Percentiles rank a stretch among this genome's conserved stretches.
Evolutionary conservation across 2,113 vertebrate species (phyloP).

Genomic region (Callipepla californica): DNA sequence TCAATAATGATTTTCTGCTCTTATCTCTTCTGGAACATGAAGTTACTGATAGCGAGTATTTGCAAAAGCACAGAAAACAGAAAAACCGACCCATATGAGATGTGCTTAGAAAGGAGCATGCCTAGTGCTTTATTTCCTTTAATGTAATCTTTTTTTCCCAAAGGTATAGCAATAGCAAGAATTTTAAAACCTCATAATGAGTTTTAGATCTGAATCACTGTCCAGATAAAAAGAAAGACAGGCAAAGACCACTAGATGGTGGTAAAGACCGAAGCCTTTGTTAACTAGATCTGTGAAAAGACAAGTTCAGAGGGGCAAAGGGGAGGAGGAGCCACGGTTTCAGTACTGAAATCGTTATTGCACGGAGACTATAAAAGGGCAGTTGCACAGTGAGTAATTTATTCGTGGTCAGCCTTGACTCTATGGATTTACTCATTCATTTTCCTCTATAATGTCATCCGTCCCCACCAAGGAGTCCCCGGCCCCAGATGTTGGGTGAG

Average conservation of each 20-base stretch:
- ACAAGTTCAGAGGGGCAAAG: slow-evolving; percentile 19
- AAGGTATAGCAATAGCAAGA: background rate
- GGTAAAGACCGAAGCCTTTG: slow-evolving; percentile 19
- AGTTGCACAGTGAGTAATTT: slow-evolving; percentile 58
- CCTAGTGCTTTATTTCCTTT: background rate
- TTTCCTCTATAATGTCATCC: slow-evolving; percentile 27
- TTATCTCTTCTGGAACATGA: background rate
- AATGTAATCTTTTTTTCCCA: background rate
- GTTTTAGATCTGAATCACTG: background rate
- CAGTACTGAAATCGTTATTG: slow-evolving; percentile 60
- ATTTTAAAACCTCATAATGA: background rate
- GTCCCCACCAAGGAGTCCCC: background rate
- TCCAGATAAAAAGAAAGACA: background rate
- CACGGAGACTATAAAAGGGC: slow-evolving; percentile 71
- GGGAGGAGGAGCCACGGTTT: slow-evolving; percentile 55
- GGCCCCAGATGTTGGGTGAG: background rate
- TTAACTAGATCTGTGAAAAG: background rate
- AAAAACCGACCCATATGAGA: background rate
- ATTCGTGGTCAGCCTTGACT: slow-evolving; percentile 36
- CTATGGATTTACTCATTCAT: slow-evolving; percentile 45
- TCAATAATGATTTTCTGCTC: background rate
- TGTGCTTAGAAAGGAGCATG: background rate
- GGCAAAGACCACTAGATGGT: slow-evolving; percentile 71
- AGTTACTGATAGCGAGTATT: background rate
- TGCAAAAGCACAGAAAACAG: background rate